Evolutionary conservation across 2,888 invertebrate species (phyloP).

Genomic region (Podabrus alpinus): DNA sequence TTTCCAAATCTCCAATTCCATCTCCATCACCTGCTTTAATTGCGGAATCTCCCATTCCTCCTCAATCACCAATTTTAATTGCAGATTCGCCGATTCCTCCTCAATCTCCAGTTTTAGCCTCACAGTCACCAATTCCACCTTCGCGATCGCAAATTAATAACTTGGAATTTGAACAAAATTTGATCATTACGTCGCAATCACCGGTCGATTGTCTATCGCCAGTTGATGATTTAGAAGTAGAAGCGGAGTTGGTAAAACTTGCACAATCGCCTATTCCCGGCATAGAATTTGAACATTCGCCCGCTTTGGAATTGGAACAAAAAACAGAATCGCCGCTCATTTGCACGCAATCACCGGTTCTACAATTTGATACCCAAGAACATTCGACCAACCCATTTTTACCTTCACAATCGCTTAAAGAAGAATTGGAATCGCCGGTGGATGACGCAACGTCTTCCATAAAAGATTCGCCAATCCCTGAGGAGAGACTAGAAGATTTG

Average conservation of each 20-base stretch:
- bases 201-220: neutral
- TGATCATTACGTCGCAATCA: neutral
- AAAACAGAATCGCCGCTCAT: conserved; percentile 1
- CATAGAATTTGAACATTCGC: neutral
- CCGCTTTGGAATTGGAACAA: neutral
- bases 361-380: neutral
- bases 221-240: neutral
- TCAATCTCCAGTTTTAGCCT: neutral
- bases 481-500: neutral
- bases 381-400: neutral
- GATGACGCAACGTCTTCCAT: conserved; percentile 52
- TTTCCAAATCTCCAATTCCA: neutral
- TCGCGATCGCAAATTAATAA: neutral
- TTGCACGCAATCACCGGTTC: neutral
- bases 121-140: neutral
- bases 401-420: neutral
- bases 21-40: neutral
- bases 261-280: neutral
- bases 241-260: neutral
- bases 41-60: neutral
- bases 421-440: conserved; percentile 32
- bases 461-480: conserved; percentile 41
- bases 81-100: neutral
- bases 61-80: neutral
- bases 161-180: neutral